Base-by-base conservation (phyloP, 2,113 vertebrate species). In the Galemys pyrenaicus region DNA sequence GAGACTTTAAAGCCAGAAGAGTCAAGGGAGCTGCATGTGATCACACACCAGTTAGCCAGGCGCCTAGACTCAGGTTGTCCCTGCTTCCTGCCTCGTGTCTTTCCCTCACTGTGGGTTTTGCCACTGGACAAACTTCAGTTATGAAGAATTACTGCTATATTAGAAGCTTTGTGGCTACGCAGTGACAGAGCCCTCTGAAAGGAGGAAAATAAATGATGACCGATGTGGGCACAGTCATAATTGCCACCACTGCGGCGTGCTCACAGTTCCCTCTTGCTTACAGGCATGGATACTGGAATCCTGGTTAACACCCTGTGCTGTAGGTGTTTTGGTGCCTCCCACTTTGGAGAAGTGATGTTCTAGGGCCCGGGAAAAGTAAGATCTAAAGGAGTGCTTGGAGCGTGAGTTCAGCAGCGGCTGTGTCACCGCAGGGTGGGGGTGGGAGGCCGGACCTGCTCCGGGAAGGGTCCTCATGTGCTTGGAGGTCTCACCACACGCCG, bases 351-450 rank as follows among this genome's bases (percentile, higher is more conserved):
- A 16, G 79, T 26, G 6, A 83, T 65, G 1, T 70, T 75, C 22
- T 49, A 49, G 49, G 54, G 10, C 37, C 46, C 71, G 20, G n/a
- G 15, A 73, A 51, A 19, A 39, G 64, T n/a, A 77, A 74, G 62
- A 28, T 37, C 60, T 67, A 16, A 80, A 68, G 58, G 56, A 24
- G 5, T 74, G 62, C 62, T 16, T 44, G 44, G 44, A 6, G 46
- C 17, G 30, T 26, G 10, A 24, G 35, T 20, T 39, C 28, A 37
- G 17, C 79, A 56, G 70, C 39, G n/a, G 65, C 44, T 3, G 0
- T 35, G 2, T 26, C 10, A 39, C 1, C 32, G 39, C 28, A 8
- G 1, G 28, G 9, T 46, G 62, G 28, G 28, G 8, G 3, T 0
- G 2, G 26, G 51, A 86, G 30, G 26, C 88, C 12, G 19, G 93